phyloP scores from a whole-genome alignment of 2,113 vertebrate species.

The Rhinoptilus africanus region DNA sequence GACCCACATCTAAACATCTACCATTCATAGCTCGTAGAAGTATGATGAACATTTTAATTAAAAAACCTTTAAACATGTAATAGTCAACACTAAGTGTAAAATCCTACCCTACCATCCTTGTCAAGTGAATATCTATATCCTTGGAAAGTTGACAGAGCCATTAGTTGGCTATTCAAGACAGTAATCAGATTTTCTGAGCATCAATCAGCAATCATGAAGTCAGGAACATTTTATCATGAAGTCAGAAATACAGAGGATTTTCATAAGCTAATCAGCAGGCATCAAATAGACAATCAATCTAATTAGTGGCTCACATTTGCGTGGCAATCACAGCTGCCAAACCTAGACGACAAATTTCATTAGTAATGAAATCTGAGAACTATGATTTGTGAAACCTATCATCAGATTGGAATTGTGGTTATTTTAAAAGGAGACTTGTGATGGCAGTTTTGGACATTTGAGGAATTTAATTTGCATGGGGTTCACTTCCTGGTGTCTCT shows the following conservation, averaged over 20 bases:
- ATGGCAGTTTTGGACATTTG: background rate
- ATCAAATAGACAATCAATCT: constrained; percentile 82
- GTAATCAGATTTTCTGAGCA: constrained; percentile 77
- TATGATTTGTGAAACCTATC: constrained; percentile 63
- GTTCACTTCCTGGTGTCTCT: background rate
- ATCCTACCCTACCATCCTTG: constrained; percentile 18
- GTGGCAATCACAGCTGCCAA: constrained; percentile 75
- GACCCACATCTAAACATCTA: background rate
- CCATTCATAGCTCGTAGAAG: background rate
- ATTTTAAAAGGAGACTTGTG: constrained; percentile 7
- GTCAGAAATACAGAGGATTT: constrained; percentile 75
- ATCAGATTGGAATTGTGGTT: constrained; percentile 59
- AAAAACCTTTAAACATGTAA: background rate
- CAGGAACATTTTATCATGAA: constrained; percentile 74
- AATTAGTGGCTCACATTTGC: constrained; percentile 77
- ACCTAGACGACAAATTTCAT: constrained; percentile 72
- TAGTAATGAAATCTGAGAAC: constrained; percentile 74
- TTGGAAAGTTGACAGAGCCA: constrained; percentile 70
- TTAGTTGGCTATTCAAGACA: constrained; percentile 74
- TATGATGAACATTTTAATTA: background rate
- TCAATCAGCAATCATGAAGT: constrained; percentile 77
- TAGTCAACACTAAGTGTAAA: constrained; percentile 17
- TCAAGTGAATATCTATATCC: constrained; percentile 66
- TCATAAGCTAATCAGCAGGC: constrained; percentile 79
- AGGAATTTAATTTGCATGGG: background rate